Evolutionary conservation across 2,888 invertebrate species (phyloP), one percentile per base, ranked within the genome.

Genomic region (Phrixothrix hirtus): DNA sequence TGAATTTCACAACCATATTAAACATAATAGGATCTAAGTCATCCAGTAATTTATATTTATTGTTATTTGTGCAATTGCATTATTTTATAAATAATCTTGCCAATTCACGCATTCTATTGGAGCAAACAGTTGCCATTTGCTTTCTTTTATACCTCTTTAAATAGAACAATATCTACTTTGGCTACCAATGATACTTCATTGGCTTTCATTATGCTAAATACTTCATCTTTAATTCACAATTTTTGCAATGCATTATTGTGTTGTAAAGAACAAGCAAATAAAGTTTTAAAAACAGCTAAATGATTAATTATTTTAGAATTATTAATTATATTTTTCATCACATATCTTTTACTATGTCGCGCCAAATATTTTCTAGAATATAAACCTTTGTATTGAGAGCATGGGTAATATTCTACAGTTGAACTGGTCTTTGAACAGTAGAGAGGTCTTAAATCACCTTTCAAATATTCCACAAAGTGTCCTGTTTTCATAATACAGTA

Each of bases 301-400:
- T 47, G 38, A 12, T 46, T 10, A 15, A 25, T 34, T 17, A 16
- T 38, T 32, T 13, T 29, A 13, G 17, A 31, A 12, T 32, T 46
- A 31, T 54, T 46, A 31, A 45, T 57, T 3, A 54, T 36, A 34
- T 42, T 44, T 10, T 49, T 45, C 1, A 54, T 39, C n/a, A 54
- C 35, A 34, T 54, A 57, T 35, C 41, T 50, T 50, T 50, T 53
- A 25, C 26, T 50, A 39, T 57, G 53, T 11, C 54, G 14, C 38
- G 43, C 41, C 34, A 57, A 43, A 43, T 51, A 57, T 34, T 37
- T 47, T 11, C 15, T 31, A 1, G 43, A 30, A 47, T 43, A 13
- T 43, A 55, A 31, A 1, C 50, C 36, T 21, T 57, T 55, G 13
- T 50, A 57, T 38, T 55, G 54, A 12, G 43, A 34, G 48, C 57